phyloP scores from a whole-genome alignment of 2,797 vertebrate species.

The Alca torda region DNA sequence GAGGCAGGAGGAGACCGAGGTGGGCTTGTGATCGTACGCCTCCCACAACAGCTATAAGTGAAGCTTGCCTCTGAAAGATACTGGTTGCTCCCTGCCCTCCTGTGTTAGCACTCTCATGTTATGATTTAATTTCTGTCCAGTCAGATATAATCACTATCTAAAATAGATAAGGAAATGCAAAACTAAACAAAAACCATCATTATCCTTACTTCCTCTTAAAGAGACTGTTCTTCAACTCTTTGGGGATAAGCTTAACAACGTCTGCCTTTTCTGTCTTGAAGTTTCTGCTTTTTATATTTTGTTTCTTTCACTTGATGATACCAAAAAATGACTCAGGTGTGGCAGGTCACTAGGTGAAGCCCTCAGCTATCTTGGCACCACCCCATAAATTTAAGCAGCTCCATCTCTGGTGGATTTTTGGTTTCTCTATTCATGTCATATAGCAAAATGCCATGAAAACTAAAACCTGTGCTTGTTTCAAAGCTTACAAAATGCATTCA shows the following conservation, averaged over 20 bases:
- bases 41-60: fast-evolving
- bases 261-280: not conserved
- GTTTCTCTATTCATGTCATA: not conserved
- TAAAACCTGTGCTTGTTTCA: not conserved
- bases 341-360: not conserved
- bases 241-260: not conserved
- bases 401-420: not conserved
- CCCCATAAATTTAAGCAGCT: not conserved
- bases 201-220: not conserved
- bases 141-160: not conserved
- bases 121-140: not conserved
- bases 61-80: not conserved
- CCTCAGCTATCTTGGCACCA: not conserved
- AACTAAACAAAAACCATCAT: not conserved
- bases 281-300: not conserved
- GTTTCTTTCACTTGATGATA: not conserved
- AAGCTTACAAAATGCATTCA: not conserved
- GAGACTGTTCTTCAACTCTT: not conserved
- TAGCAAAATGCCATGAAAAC: not conserved
- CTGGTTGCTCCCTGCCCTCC: not conserved
- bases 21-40: fast-evolving
- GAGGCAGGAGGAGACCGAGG: not conserved
- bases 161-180: not conserved
- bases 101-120: not conserved
- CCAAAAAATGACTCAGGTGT: not conserved